Evolutionary conservation across 2,888 invertebrate species (phyloP).

Genomic region (Drosophila meridionalis): DNA sequence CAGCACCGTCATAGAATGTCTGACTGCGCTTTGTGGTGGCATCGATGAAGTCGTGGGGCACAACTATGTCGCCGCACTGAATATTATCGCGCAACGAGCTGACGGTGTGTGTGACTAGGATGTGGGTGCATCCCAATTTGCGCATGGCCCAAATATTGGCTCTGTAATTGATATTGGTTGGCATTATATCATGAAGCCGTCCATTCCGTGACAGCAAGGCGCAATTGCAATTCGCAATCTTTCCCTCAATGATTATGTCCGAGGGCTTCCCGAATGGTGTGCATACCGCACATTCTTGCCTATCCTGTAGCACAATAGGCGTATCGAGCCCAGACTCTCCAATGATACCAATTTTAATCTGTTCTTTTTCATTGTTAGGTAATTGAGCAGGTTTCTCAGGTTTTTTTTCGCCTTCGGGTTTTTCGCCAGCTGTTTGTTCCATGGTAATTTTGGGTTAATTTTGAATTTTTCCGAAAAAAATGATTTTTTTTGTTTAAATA

Average conservation of each 20-base stretch:
- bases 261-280: conserved; percentile 95
- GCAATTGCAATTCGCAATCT: conserved; percentile 91
- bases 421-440: conserved; percentile 20
- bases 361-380: neutral
- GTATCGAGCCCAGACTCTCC: conserved; percentile 97
- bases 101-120: conserved; percentile 95
- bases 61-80: conserved; percentile 93
- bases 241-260: conserved; percentile 91
- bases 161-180: conserved; percentile 95
- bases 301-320: conserved; percentile 90
- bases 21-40: conserved; percentile 86
- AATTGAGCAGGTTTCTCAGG: neutral
- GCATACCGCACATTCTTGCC: conserved; percentile 87
- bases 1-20: conserved; percentile 94
- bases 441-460: conserved; percentile 42
- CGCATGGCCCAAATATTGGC: conserved; percentile 98
- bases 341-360: conserved; percentile 94
- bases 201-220: conserved; percentile 90
- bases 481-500: neutral
- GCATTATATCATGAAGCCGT: conserved; percentile 89
- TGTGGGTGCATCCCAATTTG: conserved; percentile 93
- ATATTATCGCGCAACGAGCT: conserved; percentile 95
- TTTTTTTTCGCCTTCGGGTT: neutral
- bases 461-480: conserved; percentile 11
- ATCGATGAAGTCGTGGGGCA: conserved; percentile 94